Percentiles rank a stretch among this genome's conserved stretches.
Evolutionary conservation across 2,113 vertebrate species (phyloP).

Genomic region (Catharus minimus): DNA sequence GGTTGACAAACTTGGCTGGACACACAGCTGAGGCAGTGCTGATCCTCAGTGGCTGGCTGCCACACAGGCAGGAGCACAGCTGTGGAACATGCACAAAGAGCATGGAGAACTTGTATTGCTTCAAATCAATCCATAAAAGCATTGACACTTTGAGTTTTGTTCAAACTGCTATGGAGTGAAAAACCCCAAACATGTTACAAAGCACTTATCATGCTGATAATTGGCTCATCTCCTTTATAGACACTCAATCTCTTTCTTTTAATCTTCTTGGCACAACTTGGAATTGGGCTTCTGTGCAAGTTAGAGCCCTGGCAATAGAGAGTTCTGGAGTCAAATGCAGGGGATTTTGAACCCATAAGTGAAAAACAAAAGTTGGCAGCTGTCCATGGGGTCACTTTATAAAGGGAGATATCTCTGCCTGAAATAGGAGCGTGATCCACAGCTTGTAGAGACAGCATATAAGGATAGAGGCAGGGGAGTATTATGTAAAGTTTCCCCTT

Average conservation of each 20-base stretch:
- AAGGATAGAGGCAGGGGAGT: neutral
- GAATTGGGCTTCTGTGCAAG: neutral
- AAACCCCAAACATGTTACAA: neutral
- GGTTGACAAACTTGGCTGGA: neutral
- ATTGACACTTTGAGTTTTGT: neutral
- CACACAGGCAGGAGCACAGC: neutral
- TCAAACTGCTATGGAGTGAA: neutral
- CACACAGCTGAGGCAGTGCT: neutral
- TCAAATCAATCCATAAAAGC: neutral
- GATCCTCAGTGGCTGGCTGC: neutral
- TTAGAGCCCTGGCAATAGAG: neutral
- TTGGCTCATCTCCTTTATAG: constrained; percentile 5
- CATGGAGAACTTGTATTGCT: neutral
- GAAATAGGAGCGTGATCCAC: neutral
- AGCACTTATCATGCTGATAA: neutral
- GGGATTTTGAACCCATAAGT: neutral
- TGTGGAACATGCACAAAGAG: neutral
- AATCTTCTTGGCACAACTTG: neutral
- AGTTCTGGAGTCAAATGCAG: neutral
- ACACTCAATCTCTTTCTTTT: neutral
- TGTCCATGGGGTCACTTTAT: neutral
- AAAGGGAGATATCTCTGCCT: neutral
- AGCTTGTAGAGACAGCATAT: neutral
- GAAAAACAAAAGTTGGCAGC: neutral
- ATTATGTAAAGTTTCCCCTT: neutral